phyloP scores from a whole-genome alignment of 35 echinoderm and acorn worm species.

The Amphiura filiformis region DNA sequence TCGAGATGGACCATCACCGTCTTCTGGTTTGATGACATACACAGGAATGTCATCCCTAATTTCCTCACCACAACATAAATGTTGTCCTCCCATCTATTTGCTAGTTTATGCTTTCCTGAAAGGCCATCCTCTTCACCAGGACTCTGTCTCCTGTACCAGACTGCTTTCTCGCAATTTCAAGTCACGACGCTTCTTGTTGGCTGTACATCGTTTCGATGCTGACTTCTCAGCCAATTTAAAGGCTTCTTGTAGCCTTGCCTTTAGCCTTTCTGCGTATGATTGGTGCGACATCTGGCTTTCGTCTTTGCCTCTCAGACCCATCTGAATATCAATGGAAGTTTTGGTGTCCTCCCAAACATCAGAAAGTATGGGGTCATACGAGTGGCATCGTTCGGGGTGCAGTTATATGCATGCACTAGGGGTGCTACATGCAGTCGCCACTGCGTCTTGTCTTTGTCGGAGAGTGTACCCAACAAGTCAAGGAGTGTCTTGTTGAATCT shows the following conservation, averaged over 20 bases:
- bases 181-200: slow-evolving; percentile 54
- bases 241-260: neutral
- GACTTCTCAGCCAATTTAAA: neutral
- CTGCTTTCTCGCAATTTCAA: slow-evolving; percentile 20
- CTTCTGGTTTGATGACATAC: slow-evolving; percentile 61
- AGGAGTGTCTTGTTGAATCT: slow-evolving; percentile 56
- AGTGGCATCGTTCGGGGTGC: slow-evolving; percentile 27
- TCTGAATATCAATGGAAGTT: slow-evolving; percentile 23
- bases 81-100: slow-evolving; percentile 52
- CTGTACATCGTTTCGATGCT: neutral
- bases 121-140: slow-evolving; percentile 64
- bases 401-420: slow-evolving; percentile 64
- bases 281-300: neutral
- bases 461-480: slow-evolving; percentile 44
- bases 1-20: slow-evolving; percentile 12
- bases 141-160: slow-evolving; percentile 66
- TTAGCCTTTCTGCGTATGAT: neutral
- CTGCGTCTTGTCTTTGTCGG: slow-evolving; percentile 34
- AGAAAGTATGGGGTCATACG: slow-evolving; percentile 52
- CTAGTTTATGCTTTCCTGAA: slow-evolving; percentile 70
- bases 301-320: neutral
- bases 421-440: slow-evolving; percentile 24
- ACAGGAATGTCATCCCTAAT: slow-evolving; percentile 39
- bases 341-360: slow-evolving; percentile 47
- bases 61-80: slow-evolving; percentile 23